Base-by-base conservation (phyloP, 2,113 vertebrate genomes). In the Vireo altiloquus region DNA sequence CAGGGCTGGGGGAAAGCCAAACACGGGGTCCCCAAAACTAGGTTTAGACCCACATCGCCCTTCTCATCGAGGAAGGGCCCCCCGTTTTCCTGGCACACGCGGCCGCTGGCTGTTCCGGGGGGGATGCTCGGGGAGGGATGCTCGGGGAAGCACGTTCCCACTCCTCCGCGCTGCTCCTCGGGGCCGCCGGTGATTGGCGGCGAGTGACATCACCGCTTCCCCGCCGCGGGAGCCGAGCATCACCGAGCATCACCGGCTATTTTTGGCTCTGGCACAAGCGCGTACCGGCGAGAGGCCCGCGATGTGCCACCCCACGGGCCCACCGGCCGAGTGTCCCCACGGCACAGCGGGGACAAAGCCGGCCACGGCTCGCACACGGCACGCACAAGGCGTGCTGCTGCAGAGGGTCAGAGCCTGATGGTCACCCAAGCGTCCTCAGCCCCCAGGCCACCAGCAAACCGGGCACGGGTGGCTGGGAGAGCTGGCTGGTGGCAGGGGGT, bases 121-220 rank as follows among this genome's bases (percentile, higher is more conserved):
- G 83, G 82, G 68, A 50, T 81, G 53, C 84, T 78, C 22, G 39
- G 49, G 61, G 72, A 88, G 53, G 89, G 92, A 88, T 63, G 86
- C 86, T 96, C 60, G 40, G 94, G 96, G 90, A 93, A 89, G 94
- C 94, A 96, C 76, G 83, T 96, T 94, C 91, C 95, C 91, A 93
- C 91, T 92, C 92, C 95, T 92, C 76, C 86, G 92, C 92, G 91
- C 96, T 82, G 94, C 97, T 97, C 96, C 85, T 93, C 96, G 49
- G 96, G 94, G 97, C 97, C 54, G 96, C 95, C 95, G 82, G 96
- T 97, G 98, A 98, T 98, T 98, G 98, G 98, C 96, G 98, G 95
- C 81, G 15, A 84, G 97, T 98, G 98, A 98, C 98, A 98, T 98
- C 98, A 98, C 97, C 96, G 96, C 96, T 97, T 96, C 97, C 97